A percentile compares a stretch with the other conserved stretches of the same genome.
Evolutionary conservation across 1,140 invertebrate species (phyloP).

Genomic region (Zaprionus tsacasi): DNA sequence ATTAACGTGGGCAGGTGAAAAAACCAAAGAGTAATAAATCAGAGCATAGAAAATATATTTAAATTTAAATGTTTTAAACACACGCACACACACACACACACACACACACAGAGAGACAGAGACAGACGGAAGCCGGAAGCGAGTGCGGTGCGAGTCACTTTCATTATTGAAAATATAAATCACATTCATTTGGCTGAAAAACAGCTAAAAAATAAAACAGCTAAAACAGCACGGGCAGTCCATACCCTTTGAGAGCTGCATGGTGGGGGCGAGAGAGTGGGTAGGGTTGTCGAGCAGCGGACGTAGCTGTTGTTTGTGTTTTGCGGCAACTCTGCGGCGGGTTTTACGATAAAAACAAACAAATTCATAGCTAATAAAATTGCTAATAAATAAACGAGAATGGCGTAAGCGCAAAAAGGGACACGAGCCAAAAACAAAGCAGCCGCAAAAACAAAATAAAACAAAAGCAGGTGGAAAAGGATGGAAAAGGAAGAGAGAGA

Average conservation of each 20-base stretch:
- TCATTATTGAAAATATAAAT: slow-evolving; percentile 83
- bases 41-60: slow-evolving; percentile 82
- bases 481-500: slow-evolving; percentile 6
- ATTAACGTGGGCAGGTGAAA: slow-evolving; percentile 1
- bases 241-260: slow-evolving; percentile 58
- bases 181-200: slow-evolving; percentile 74
- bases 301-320: slow-evolving; percentile 30
- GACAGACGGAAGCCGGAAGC: slow-evolving; percentile 46
- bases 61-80: slow-evolving; percentile 78
- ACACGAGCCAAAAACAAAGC: slow-evolving; percentile 76
- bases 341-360: slow-evolving; percentile 79
- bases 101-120: no score
- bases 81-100: background rate
- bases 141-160: slow-evolving; percentile 63
- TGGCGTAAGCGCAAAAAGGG: slow-evolving; percentile 78
- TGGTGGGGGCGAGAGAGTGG: slow-evolving; percentile 6
- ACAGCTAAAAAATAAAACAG: slow-evolving; percentile 38
- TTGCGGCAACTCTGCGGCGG: slow-evolving; percentile 56
- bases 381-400: slow-evolving; percentile 83
- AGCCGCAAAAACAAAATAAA: slow-evolving; percentile 62
- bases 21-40: slow-evolving; percentile 64
- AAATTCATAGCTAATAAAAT: slow-evolving; percentile 83
- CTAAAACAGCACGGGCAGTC: slow-evolving; percentile 14
- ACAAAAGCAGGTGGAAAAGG: slow-evolving; percentile 19
- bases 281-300: background rate